These are phyloP conservation scores for Sylvietta virens DNA, from an alignment of 2,113 vertebrate genomes.

Conservation along the genomic window DNA sequence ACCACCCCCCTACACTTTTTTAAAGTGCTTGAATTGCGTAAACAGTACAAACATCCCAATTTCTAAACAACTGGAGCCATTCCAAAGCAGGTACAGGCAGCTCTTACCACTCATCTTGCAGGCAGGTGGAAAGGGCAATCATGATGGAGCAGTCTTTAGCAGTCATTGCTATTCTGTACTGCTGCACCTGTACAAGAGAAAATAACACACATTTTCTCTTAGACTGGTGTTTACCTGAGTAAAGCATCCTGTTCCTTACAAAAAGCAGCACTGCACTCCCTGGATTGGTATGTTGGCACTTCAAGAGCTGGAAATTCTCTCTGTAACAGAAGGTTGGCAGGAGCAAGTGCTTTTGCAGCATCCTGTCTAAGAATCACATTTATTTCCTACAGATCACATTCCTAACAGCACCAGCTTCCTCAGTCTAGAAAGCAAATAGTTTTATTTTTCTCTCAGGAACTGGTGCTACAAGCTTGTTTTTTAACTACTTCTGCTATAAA, in stretches of 20 bases:
- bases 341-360: not conserved
- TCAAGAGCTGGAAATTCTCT: not conserved
- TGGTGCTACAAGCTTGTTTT: not conserved
- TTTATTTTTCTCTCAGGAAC: not conserved
- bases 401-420: not conserved
- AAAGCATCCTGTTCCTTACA: not conserved
- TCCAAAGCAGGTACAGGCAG: not conserved
- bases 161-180: constrained; percentile 95
- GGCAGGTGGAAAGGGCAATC: constrained; percentile 85
- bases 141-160: constrained; percentile 98
- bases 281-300: not conserved
- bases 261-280: not conserved
- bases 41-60: not conserved
- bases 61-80: not conserved
- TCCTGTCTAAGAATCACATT: not conserved
- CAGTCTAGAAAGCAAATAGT: not conserved
- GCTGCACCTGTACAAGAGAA: constrained; percentile 80
- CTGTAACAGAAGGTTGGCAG: not conserved
- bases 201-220: not conserved
- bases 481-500: not conserved
- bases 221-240: not conserved
- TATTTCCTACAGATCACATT: not conserved
- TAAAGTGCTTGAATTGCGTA: not conserved
- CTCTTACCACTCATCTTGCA: constrained; percentile 83
- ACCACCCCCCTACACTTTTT: not conserved